Evolutionary conservation across 2,113 vertebrate genomes (phyloP), one percentile per base, ranked within the genome.

Genomic region (Anguilla rostrata): DNA sequence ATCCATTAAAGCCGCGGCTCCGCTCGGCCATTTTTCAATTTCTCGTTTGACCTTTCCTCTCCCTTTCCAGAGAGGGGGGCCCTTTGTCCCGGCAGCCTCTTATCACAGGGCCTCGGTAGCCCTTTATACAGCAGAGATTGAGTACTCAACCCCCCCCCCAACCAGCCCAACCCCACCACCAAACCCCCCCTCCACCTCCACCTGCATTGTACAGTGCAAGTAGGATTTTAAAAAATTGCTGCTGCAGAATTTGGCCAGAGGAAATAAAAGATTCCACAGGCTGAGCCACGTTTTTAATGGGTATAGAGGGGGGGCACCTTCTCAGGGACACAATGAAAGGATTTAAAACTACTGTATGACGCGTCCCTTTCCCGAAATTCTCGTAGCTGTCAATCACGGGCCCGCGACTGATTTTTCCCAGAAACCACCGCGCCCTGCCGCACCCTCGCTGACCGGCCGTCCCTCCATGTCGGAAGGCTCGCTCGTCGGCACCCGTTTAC

Each of bases 1-100:
- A 86, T 83, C 81, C 78, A 83, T 86, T 86, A 86, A 63, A 86
- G 81, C 40, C 66, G 78, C 29, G 12, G 63, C 43, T 40, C 49
- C 6, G 49, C 49, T 11, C 39, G 80, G 82, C 60, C 85, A 82
- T 86, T 86, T 86, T 83, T 78, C 86, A 86, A 78, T 86, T 86
- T 83, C 66, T 82, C 29, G 66, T 82, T 83, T 83, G 86, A 86
- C 86, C 86, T 86, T 53, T 83, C 29, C 80, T 40, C 22, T 63
- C 83, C 53, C 81, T 78, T 83, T 83, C 60, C n/a, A n/a, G n/a
- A 75, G 18, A 78, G 39, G 83, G 78, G 78, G 81, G 63, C 56
- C 60, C 43, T 39, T 66, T 86, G 86, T 86, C 80, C 63, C 39
- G 81, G 29, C 46, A 29, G 71, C 81, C 41, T 78, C 12, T 83